Conservation (phyloP, 2,797 vertebrate genomes). For the Philypnodon macrostomus region DNA sequence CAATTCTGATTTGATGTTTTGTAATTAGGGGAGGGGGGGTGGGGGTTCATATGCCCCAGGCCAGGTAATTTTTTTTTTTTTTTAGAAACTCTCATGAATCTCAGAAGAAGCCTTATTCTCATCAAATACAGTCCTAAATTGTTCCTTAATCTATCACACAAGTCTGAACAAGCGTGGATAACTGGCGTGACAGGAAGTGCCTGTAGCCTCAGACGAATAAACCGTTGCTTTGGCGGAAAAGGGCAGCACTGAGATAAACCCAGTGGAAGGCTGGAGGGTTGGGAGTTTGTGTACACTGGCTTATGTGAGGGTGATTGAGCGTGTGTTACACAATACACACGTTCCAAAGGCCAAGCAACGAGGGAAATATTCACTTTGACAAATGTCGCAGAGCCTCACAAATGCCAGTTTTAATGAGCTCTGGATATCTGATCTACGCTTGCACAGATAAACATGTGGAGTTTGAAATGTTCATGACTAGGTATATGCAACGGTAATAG, state of each 20-base stretch:
- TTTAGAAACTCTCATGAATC: no score
- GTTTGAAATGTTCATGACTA: neutral
- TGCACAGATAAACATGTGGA: slow-evolving; percentile 7
- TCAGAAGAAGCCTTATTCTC: no score
- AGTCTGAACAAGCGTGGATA: slow-evolving; percentile 6
- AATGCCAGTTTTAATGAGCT: slow-evolving; percentile 16
- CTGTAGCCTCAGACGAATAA: slow-evolving; percentile 55
- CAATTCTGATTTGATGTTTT: no score
- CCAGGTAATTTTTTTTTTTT: no score
- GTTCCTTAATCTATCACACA: slow-evolving; percentile 2
- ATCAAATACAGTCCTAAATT: neutral
- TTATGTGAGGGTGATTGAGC: slow-evolving; percentile 16
- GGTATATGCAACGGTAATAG: no score
- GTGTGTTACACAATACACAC: slow-evolving; percentile 15
- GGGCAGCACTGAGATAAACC: slow-evolving; percentile 58
- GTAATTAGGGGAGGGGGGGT: no score
- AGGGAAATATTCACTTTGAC: slow-evolving; percentile 29
- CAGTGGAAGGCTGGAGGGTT: slow-evolving; percentile 7
- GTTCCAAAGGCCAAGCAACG: slow-evolving; percentile 36
- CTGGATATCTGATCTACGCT: slow-evolving; percentile 12
- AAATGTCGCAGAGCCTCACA: slow-evolving; percentile 32
- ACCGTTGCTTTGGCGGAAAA: slow-evolving; percentile 60
- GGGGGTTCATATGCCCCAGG: no score
- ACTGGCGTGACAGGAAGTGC: slow-evolving; percentile 60
- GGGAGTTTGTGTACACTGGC: slow-evolving; percentile 3